A percentile compares a stretch with the other conserved stretches of the same genome.
phyloP scores from a whole-genome alignment of 2,113 vertebrate genomes.

The Halichoerus grypus region DNA sequence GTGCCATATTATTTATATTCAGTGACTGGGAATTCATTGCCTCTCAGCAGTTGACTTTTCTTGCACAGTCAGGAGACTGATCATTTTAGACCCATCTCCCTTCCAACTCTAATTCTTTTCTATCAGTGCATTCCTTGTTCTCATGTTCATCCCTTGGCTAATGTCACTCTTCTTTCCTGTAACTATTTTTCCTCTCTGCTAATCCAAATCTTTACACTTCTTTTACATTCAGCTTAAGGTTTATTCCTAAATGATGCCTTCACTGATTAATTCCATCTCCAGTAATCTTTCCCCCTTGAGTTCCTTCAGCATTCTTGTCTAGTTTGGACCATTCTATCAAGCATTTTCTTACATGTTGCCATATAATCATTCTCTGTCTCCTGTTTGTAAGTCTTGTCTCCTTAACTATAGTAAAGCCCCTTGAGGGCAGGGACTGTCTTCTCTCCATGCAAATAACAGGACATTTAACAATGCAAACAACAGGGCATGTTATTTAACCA shows the following conservation, averaged over 20 bases:
- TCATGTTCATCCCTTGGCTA: slow-evolving; percentile 11
- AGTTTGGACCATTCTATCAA: not conserved
- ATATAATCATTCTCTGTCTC: not conserved
- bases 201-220: slow-evolving; percentile 40
- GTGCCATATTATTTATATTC: not conserved
- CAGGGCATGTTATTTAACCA: slow-evolving; percentile 47
- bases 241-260: slow-evolving; percentile 49
- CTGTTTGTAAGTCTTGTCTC: not conserved
- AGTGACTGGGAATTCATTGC: not conserved
- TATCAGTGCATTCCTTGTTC: not conserved
- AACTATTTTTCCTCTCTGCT: not conserved
- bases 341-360: not conserved
- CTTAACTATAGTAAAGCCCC: not conserved
- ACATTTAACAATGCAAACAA: slow-evolving; percentile 37
- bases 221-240: slow-evolving; percentile 59
- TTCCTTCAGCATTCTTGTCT: slow-evolving; percentile 42
- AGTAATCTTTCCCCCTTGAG: slow-evolving; percentile 23
- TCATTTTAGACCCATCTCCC: not conserved
- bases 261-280: not conserved
- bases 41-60: not conserved
- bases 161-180: not conserved
- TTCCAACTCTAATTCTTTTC: not conserved
- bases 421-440: not conserved
- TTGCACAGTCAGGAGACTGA: not conserved
- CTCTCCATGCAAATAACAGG: not conserved